Evolutionary conservation across 2,797 vertebrate genomes (phyloP).

Genomic region (Simalia tracyae): DNA sequence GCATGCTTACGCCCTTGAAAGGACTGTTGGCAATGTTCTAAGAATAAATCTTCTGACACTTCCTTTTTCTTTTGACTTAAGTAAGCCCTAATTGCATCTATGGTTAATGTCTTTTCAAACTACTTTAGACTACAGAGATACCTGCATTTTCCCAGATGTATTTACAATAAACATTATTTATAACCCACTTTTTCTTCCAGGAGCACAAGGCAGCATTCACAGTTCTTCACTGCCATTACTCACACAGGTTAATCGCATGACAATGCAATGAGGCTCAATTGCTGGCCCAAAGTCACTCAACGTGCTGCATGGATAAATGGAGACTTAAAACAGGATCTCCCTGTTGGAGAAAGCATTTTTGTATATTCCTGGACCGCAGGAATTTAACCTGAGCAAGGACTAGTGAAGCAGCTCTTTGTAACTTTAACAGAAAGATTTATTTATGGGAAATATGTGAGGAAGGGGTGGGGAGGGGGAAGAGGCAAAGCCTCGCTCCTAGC

Average conservation of each 20-base stretch:
- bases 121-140: conserved; percentile 25
- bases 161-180: background rate
- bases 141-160: background rate
- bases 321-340: background rate
- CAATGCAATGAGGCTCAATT: background rate
- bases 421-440: background rate
- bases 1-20: background rate
- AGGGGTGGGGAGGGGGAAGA: background rate
- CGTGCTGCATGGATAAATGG: background rate
- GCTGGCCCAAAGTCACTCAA: background rate
- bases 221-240: background rate
- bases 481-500: background rate
- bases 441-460: background rate
- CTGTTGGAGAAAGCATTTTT: background rate
- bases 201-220: background rate
- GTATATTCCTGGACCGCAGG: background rate
- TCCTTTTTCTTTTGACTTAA: background rate
- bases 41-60: background rate
- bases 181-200: background rate
- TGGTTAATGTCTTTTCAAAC: background rate
- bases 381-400: background rate
- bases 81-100: background rate
- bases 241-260: background rate
- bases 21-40: background rate
- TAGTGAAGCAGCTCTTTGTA: background rate